Evolutionary conservation across 2,797 vertebrate species (phyloP), one percentile per base, ranked within the genome.

Genomic region (Cuniculus paca): DNA sequence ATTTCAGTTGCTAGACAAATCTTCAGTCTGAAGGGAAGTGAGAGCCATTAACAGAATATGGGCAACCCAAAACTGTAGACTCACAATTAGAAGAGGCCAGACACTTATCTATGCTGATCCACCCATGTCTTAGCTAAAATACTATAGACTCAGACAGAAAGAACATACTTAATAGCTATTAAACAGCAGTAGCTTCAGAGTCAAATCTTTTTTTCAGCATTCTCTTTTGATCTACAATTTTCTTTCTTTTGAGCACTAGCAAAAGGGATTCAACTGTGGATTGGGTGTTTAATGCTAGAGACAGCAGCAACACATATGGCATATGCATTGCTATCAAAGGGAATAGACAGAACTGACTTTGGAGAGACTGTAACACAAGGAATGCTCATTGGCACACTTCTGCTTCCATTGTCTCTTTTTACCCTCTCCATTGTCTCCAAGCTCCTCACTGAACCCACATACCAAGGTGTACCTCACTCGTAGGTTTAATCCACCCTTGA

Each of bases 161-260:
- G 77, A 94, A 70, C 14, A 42, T 16, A 83, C 54, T 88, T 93
- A 50, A 72, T 42, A 78, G 90, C 80, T 36, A 70, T 65, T 92
- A 85, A 95, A 90, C 50, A 96, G 56, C 81, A 70, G 60, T 31
- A 81, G 74, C 34, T 34, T 78, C 74, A 34, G 58, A 79, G 82
- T 58, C 74, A 90, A 94, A 56, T 74, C 50, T 86, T 81, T 90
- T 93, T 91, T 88, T 82, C 16, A 85, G 82, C 31, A 45, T 89
- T 86, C 31, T 48, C 85, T 83, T 89, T 91, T 94, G 28, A 95
- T 94, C 42, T 95, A 78, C 39, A 95, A 4, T 96, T 77, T 48
- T 94, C 28, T 45, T 95, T 93, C 78, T 28, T 92, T 85, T 88
- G 90, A 88, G 58, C 48, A 61, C 26, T 34, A 82, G 83, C 82